Percentiles rank a stretch among this genome's conserved stretches.
Conservation (phyloP, 2,888 invertebrate species). For the Lasioglossum calceatum region DNA sequence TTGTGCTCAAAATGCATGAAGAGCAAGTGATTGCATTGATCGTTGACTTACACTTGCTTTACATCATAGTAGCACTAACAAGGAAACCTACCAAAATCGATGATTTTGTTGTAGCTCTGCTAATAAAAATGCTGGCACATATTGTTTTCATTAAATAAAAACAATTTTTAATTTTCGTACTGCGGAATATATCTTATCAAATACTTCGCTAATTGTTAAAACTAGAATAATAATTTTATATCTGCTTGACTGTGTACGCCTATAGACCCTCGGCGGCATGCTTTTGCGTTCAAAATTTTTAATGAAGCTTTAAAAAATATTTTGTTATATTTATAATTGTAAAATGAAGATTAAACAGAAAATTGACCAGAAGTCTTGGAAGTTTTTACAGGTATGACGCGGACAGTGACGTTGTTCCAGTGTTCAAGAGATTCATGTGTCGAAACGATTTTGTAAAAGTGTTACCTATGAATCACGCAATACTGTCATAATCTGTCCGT, state of each 20-base stretch:
- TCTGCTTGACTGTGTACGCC: not conserved
- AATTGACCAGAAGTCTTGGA: not conserved
- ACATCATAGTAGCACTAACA: not conserved
- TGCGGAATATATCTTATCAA: not conserved
- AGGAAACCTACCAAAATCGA: not conserved
- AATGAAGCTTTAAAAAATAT: not conserved
- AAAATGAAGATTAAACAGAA: not conserved
- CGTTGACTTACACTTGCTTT: not conserved
- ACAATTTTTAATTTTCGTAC: not conserved
- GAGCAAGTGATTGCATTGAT: constrained; percentile 8
- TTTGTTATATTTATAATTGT: not conserved
- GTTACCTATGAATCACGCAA: constrained; percentile 73
- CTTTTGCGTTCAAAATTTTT: not conserved
- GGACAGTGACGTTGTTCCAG: not conserved
- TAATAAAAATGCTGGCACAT: not conserved
- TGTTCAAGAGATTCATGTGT: constrained; percentile 49
- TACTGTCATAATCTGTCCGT: constrained; percentile 71
- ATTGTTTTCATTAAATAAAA: not conserved
- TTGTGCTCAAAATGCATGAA: constrained; percentile 11
- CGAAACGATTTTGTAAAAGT: constrained; percentile 68
- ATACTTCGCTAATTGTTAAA: not conserved
- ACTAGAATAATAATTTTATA: not conserved
- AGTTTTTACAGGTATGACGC: not conserved
- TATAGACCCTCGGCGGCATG: not conserved
- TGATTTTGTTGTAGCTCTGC: not conserved